Evolutionary conservation across 23 tunicate genomes (phyloP).

Genomic region (Diplosoma virens): DNA sequence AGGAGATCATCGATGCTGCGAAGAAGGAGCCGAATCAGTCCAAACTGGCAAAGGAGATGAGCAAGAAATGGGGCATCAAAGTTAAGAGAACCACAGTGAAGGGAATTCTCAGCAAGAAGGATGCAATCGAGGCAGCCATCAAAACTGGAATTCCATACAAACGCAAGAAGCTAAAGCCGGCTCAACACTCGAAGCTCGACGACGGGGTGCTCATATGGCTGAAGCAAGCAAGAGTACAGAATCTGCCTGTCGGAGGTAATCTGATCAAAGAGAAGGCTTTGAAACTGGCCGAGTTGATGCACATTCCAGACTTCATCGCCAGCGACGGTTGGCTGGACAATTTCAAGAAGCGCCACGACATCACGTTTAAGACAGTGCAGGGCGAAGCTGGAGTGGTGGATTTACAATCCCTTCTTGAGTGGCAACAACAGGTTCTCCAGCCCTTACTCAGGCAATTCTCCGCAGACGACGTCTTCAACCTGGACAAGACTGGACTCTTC

Average conservation of each 20-base stretch:
- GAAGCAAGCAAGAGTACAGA: slow-evolving; percentile 33
- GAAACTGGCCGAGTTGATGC: too few species aligned
- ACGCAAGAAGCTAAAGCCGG: background rate
- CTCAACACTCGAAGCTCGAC: slow-evolving; percentile 17
- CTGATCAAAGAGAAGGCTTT: too few species aligned
- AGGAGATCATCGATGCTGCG: too few species aligned
- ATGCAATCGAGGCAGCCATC: slow-evolving; percentile 7
- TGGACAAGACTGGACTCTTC: slow-evolving; percentile 39
- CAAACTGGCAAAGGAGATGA: too few species aligned
- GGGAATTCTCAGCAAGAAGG: too few species aligned
- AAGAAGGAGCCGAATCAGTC: too few species aligned
- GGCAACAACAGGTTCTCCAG: slow-evolving; percentile 50
- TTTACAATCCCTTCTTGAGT: slow-evolving; percentile 33
- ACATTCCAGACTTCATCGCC: slow-evolving; percentile 34
- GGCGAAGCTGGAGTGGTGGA: slow-evolving; percentile 42
- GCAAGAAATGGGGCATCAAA: too few species aligned
- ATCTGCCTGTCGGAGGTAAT: slow-evolving; percentile 35
- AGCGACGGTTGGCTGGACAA: slow-evolving; percentile 42
- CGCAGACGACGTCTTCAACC: slow-evolving; percentile 41
- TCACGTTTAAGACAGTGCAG: slow-evolving; percentile 42
- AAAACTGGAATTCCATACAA: too few species aligned
- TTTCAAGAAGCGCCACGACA: slow-evolving; percentile 43
- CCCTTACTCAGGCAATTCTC: slow-evolving; percentile 29
- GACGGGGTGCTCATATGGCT: slow-evolving; percentile 44
- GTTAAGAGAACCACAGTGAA: too few species aligned